Base-by-base conservation (phyloP, 2,888 invertebrate species). In the Troides helena region DNA sequence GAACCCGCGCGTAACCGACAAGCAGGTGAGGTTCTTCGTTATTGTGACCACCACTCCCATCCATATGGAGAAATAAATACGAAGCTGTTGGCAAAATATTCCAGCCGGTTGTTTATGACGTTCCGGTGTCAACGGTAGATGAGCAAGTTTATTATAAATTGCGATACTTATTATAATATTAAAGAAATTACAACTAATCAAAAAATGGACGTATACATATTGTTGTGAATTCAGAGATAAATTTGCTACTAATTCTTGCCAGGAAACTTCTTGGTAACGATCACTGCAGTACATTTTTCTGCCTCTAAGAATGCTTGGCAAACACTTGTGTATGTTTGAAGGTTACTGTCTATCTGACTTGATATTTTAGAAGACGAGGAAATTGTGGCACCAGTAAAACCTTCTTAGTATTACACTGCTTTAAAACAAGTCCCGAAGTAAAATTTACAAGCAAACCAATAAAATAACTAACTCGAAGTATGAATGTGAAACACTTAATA, bases 21-120 rank as follows among this genome's bases (percentile, higher is more conserved):
- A 85, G 88, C 90, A 91, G 90, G 90, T 90, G 91, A 89, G 84
- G 83, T 84, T 83, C 81, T 85, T 87, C 81, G 83, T 87, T 86
- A 87, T 85, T 86, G 85, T 85, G 82, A 81, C 83, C 86, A 87
- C 89, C 88, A 89, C 88, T 87, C 87, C 88, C 83, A 85, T 85
- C 86, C 88, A 89, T 88, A 87, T 90, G 88, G 86, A 84, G 78
- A 81, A 85, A 87, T 88, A 85, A 81, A 85, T 88, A 86, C 80
- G 80, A 85, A 81, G 75, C 81, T 81, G 79, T 80, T 84, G 81
- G 81, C 87, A 85, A 87, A 87, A 84, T 73, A 72, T 73, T 68
- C 65, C 69, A 68, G 63, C 57, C 65, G 50, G 63, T 74, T 62
- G 53, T 71, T 70, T 68, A 73, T 64, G 65, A 72, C 46, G 68